Evolutionary conservation across 2,113 vertebrate species (phyloP).

Genomic region (Ceuthmochares aereus): DNA sequence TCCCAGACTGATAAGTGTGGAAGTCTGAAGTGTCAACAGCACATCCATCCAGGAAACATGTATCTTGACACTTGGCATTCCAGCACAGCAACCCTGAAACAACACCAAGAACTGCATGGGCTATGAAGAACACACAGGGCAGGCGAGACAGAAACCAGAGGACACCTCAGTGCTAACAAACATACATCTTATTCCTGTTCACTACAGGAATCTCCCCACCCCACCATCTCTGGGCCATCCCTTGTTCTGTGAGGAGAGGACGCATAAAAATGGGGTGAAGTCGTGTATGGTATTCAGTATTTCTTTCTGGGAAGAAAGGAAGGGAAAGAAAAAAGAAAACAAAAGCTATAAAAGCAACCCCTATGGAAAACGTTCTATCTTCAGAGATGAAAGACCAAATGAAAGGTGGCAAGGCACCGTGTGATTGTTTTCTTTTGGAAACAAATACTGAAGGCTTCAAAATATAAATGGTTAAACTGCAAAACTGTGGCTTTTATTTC

Average conservation of each 20-base stretch:
- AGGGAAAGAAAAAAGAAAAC: background rate
- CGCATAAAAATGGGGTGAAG: rapidly evolving
- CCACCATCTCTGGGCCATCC: rapidly evolving
- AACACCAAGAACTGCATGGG: background rate
- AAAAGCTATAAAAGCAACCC: background rate
- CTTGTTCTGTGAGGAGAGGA: background rate
- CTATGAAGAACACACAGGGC: background rate
- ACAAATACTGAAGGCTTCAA: background rate
- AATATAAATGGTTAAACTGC: conserved; percentile 40
- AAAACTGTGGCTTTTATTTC: conserved; percentile 74
- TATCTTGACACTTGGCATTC: background rate
- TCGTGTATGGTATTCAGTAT: background rate
- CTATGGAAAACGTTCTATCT: background rate
- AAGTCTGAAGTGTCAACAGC: background rate
- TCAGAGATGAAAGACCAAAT: background rate
- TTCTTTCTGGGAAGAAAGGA: background rate
- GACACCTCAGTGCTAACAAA: background rate
- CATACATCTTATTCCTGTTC: rapidly evolving
- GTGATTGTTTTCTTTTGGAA: background rate
- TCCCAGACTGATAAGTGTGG: background rate
- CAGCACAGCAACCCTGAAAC: background rate
- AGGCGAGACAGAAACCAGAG: background rate
- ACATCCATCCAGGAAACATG: rapidly evolving
- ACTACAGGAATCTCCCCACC: rapidly evolving
- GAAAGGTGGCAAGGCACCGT: rapidly evolving